Percentiles rank a stretch among this genome's conserved stretches.
These are phyloP conservation scores for Pseudococcus viburni DNA, from an alignment of 2,888 invertebrate species.

Conservation along the genomic window DNA sequence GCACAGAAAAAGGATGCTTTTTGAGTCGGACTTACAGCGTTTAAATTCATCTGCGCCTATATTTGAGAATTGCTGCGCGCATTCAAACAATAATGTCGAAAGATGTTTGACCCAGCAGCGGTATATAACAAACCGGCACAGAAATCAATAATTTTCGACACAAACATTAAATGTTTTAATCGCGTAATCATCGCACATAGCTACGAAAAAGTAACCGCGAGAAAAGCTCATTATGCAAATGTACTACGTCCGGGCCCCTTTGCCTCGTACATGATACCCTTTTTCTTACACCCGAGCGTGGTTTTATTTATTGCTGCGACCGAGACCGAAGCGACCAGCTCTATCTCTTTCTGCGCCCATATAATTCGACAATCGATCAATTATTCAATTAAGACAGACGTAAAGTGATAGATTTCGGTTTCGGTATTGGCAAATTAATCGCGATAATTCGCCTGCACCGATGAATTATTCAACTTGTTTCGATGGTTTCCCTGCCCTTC, in stretches of 20 bases:
- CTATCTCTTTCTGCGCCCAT: background rate
- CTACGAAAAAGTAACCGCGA: constrained; percentile 22
- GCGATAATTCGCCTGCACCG: constrained; percentile 10
- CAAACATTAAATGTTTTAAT: constrained; percentile 39
- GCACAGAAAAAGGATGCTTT: background rate
- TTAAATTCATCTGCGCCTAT: constrained; percentile 21
- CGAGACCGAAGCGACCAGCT: background rate
- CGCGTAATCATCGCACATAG: constrained; percentile 34
- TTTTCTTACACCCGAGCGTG: background rate
- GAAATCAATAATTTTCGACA: constrained; percentile 34
- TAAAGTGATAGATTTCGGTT: constrained; percentile 26
- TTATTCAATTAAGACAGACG: constrained; percentile 25
- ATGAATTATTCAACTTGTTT: constrained; percentile 29
- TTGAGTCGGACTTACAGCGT: background rate
- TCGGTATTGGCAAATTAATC: constrained; percentile 21
- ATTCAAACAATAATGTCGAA: constrained; percentile 13
- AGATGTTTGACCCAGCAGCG: constrained; percentile 1
- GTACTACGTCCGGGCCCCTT: constrained; percentile 1
- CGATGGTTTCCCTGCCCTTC: background rate
- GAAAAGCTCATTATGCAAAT: constrained; percentile 44
- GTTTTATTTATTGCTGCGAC: constrained; percentile 11
- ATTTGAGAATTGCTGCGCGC: constrained; percentile 29
- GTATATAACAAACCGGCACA: background rate
- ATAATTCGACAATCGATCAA: constrained; percentile 42
- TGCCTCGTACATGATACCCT: constrained; percentile 11